Base-by-base conservation (phyloP, 92 coral and sea anemone species). In the Diadumene lineata region DNA sequence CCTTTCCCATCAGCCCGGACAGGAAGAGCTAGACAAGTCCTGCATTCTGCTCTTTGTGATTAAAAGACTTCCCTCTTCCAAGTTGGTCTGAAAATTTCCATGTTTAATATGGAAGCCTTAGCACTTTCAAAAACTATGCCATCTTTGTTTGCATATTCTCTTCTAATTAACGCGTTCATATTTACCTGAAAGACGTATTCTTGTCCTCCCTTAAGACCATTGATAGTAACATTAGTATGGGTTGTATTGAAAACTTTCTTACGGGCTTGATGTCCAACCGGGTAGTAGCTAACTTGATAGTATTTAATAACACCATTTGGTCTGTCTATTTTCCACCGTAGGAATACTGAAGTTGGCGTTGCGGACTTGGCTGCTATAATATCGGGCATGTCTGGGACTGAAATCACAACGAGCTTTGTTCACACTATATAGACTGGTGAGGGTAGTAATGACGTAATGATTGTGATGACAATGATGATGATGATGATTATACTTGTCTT, bases 111-210 rank as follows among this genome's bases (percentile, higher is more conserved):
- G n/a, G n/a, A n/a, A n/a, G n/a, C n/a, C n/a, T n/a, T n/a, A n/a
- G n/a, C n/a, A n/a, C n/a, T n/a, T n/a, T n/a, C n/a, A n/a, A n/a
- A n/a, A n/a, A n/a, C n/a, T n/a, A n/a, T n/a, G n/a, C n/a, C n/a
- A n/a, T n/a, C n/a, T n/a, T n/a, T n/a, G n/a, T n/a, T n/a, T n/a
- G n/a, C n/a, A 16, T 38, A 13, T 4, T 13, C 48, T 38, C 13
- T 38, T 38, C 6, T 38, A 38, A 38, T 13, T 38, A 38, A 4
- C 13, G 13, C 13, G 13, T 13, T 13, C 6, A 13, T 53, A 62
- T 81, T 29, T 60, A 87, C 92, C 88, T 60, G 70, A 33, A 87
- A 82, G 30, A 50, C 43, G 63, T 87, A 87, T 50, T 78, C 85
- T 10, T 53, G 76, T 16, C 72, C 92, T 60, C 82, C 82, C n/a